These are phyloP conservation scores for Salmo trutta DNA, from an alignment of 2,797 vertebrate species.

Conservation along the genomic window DNA sequence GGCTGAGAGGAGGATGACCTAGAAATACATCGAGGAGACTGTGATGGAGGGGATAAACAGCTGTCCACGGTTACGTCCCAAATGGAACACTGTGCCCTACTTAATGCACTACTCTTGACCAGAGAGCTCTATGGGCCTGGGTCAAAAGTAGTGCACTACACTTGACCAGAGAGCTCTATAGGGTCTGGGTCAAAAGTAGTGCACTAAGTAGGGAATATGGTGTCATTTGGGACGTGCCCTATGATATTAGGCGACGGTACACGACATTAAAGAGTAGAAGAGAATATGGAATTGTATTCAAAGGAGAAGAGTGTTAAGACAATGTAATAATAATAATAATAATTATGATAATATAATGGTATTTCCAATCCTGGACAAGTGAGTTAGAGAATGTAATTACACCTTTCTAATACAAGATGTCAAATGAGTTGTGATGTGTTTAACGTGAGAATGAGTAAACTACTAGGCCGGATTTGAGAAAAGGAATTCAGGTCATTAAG, in stretches of 20 bases:
- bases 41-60: conserved; percentile 38
- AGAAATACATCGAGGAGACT: conserved; percentile 63
- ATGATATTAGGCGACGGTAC: conserved; percentile 57
- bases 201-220: not conserved
- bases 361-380: not conserved
- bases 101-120: not conserved
- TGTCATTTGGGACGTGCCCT: not conserved
- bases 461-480: not conserved
- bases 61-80: not conserved
- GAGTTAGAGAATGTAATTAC: not conserved
- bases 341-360: not conserved
- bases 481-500: not conserved
- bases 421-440: no score
- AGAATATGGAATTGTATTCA: conserved; percentile 43
- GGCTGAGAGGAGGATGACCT: conserved; percentile 58
- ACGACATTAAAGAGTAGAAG: conserved; percentile 60
- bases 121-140: not conserved
- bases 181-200: not conserved
- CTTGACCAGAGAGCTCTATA: not conserved
- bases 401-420: not conserved
- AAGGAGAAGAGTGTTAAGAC: conserved; percentile 38
- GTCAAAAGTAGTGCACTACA: not conserved
- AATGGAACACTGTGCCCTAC: not conserved
- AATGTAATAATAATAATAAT: conserved; percentile 23
- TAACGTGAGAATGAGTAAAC: not conserved